These are phyloP conservation scores for Amiota communis DNA, from an alignment of 2,888 invertebrate species.

Conservation along the genomic window DNA sequence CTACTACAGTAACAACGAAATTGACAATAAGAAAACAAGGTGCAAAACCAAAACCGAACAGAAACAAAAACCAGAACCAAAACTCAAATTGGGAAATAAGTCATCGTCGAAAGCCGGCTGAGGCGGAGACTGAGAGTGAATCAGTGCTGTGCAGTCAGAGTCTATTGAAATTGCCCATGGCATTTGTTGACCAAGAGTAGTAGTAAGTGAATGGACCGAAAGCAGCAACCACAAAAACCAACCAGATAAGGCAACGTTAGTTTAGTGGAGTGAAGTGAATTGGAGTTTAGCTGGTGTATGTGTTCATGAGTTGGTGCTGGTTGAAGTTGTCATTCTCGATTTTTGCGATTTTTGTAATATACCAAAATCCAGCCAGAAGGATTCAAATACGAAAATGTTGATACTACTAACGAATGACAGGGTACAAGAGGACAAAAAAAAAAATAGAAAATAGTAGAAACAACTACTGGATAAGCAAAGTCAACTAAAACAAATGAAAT, in stretches of 20 bases:
- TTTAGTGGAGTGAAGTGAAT: conserved; percentile 40
- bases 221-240: conserved; percentile 34
- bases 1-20: neutral
- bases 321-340: conserved; percentile 20
- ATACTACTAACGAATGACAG: conserved; percentile 48
- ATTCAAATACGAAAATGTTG: conserved; percentile 52
- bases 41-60: neutral
- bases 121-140: neutral
- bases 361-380: conserved; percentile 42
- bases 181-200: conserved; percentile 44
- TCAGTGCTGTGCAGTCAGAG: conserved; percentile 16
- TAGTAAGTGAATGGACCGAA: neutral
- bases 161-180: conserved; percentile 31
- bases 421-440: conserved; percentile 32
- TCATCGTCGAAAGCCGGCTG: too few species aligned
- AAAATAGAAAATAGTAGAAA: conserved; percentile 41
- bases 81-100: conserved; percentile 20
- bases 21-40: neutral
- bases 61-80: conserved; percentile 32
- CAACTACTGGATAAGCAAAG: conserved; percentile 44
- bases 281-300: neutral
- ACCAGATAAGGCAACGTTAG: conserved; percentile 28
- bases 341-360: conserved; percentile 29
- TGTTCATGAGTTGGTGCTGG: neutral
- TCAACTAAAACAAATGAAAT: conserved; percentile 38